Evolutionary conservation across 2,888 invertebrate genomes (phyloP).

Genomic region (Allolobophora icterica): DNA sequence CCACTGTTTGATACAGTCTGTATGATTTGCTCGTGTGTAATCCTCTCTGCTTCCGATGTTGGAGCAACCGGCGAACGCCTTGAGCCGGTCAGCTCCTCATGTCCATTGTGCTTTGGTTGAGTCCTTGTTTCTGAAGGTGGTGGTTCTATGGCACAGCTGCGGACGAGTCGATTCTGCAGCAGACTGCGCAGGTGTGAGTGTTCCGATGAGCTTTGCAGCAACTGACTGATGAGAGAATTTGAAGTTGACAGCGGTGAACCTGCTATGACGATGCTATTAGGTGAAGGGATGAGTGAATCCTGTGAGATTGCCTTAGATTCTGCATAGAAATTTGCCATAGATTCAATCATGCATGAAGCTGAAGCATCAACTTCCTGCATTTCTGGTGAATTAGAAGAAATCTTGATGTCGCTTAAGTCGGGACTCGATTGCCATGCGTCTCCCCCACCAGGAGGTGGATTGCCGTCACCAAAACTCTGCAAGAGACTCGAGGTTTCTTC

Average conservation of each 20-base stretch:
- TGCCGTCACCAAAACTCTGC: conserved; percentile 18
- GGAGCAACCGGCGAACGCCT: neutral
- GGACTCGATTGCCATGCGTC: neutral
- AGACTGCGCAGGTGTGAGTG: neutral
- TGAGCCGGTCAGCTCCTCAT: neutral
- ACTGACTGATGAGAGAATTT: conserved; percentile 13
- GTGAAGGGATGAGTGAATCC: neutral
- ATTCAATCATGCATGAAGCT: neutral
- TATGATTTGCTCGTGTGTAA: neutral
- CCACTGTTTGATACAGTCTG: neutral
- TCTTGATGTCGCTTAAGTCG: neutral
- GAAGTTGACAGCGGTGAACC: neutral
- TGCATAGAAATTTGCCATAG: neutral
- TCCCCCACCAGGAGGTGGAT: neutral
- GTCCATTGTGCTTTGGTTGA: neutral
- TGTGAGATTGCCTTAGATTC: neutral
- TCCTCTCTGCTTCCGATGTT: neutral
- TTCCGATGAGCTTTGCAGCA: neutral
- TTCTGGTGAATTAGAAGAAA: neutral
- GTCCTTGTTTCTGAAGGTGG: neutral
- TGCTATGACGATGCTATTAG: neutral
- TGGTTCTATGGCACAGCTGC: neutral
- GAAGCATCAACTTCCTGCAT: neutral
- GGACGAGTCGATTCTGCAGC: neutral
- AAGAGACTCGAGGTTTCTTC: conserved; percentile 73